These are phyloP conservation scores for Ophion ventricosus DNA, from an alignment of 2,888 invertebrate genomes.

Conservation along the genomic window DNA sequence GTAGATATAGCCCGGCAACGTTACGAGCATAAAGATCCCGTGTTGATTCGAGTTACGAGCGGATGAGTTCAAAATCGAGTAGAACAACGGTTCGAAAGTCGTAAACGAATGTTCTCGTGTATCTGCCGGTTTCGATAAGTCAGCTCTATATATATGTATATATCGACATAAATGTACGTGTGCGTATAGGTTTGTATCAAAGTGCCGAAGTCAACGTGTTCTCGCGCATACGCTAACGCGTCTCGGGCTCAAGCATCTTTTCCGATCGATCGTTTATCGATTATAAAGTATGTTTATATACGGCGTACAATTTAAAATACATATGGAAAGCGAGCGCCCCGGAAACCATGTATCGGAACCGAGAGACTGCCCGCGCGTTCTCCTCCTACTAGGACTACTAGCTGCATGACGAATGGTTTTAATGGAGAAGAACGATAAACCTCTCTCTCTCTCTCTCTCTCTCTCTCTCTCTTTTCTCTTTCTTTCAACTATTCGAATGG, in stretches of 20 bases:
- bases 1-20: constrained; percentile 15
- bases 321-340: constrained; percentile 3
- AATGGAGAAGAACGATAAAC: constrained; percentile 49
- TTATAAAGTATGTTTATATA: constrained; percentile 23
- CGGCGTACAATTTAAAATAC: constrained; percentile 13
- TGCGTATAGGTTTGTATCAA: constrained; percentile 12
- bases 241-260: constrained; percentile 20
- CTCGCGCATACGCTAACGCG: constrained; percentile 33
- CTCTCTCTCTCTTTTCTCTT: neutral
- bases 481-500: constrained; percentile 63
- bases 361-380: neutral
- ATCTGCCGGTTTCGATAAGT: constrained; percentile 63
- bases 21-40: constrained; percentile 62
- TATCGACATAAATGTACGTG: neutral
- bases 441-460: neutral
- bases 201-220: constrained; percentile 32
- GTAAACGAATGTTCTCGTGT: constrained; percentile 63
- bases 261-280: constrained; percentile 42
- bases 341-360: too few species aligned
- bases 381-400: neutral
- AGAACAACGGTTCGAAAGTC: constrained; percentile 66
- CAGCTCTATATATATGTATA: constrained; percentile 18
- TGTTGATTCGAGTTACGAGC: constrained; percentile 64
- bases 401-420: constrained; percentile 50
- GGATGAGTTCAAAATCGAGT: constrained; percentile 64